Evolutionary conservation across 2,888 invertebrate species (phyloP).

Genomic region (Spicauda simplicius): DNA sequence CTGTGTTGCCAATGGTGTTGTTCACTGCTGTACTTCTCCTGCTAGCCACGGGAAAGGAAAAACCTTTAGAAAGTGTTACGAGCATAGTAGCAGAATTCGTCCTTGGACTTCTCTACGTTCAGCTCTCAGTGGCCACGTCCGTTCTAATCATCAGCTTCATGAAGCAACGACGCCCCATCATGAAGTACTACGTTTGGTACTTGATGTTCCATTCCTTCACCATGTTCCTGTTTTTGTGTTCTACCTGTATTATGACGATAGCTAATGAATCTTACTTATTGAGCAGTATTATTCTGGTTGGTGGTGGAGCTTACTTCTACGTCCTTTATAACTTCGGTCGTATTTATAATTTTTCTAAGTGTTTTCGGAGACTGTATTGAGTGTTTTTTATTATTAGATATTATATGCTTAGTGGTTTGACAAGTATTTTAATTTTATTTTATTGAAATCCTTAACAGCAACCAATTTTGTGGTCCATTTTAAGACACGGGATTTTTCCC

Average conservation of each 20-base stretch:
- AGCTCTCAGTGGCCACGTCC: constrained; percentile 62
- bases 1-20: constrained; percentile 62
- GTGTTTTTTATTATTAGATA: neutral
- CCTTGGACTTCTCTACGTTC: constrained; percentile 60
- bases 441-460: too few relatives aligned
- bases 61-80: constrained; percentile 46
- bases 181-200: constrained; percentile 63
- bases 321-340: constrained; percentile 52
- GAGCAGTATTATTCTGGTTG: constrained; percentile 47
- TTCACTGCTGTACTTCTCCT: constrained; percentile 58
- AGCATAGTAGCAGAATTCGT: constrained; percentile 58
- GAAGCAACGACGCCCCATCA: constrained; percentile 52
- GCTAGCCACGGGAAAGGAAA: constrained; percentile 47
- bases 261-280: constrained; percentile 51
- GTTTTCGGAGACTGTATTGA: constrained; percentile 8
- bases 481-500: too few relatives aligned
- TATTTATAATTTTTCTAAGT: constrained; percentile 43
- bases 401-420: too few relatives aligned
- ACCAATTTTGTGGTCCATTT: too few relatives aligned
- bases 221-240: constrained; percentile 54
- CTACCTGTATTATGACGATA: constrained; percentile 54
- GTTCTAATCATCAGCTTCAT: constrained; percentile 58
- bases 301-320: constrained; percentile 54
- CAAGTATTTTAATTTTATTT: too few relatives aligned
- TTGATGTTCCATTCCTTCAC: constrained; percentile 56